Conservation (phyloP, 2,797 vertebrate genomes). For the Gastrophryne carolinensis region DNA sequence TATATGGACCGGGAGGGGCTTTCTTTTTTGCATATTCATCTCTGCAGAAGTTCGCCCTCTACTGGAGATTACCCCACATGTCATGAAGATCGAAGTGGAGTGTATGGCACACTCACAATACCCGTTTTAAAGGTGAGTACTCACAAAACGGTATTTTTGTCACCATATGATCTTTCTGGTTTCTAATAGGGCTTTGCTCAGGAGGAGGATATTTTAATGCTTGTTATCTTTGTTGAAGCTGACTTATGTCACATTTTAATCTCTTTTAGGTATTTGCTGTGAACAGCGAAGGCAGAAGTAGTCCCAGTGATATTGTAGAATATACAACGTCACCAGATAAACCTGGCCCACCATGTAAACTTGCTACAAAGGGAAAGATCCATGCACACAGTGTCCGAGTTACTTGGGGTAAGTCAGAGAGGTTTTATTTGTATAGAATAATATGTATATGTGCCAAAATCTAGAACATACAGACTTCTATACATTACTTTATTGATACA, state of each 20-base stretch:
- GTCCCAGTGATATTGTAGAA: conserved; percentile 71
- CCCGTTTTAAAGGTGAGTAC: too few relatives aligned
- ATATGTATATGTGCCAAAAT: too few relatives aligned
- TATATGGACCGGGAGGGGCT: too few relatives aligned
- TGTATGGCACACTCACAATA: too few relatives aligned
- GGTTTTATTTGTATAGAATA: too few relatives aligned
- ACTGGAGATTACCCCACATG: too few relatives aligned
- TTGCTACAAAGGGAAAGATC: conserved; percentile 65
- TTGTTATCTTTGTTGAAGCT: background rate
- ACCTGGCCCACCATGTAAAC: conserved; percentile 68
- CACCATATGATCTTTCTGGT: background rate
- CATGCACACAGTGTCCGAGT: conserved; percentile 68
- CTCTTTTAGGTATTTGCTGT: conserved; percentile 70
- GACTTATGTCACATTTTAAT: background rate
- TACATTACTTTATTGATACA: too few relatives aligned
- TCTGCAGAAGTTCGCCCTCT: too few relatives aligned
- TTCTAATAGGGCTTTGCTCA: background rate
- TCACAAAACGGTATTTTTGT: too few relatives aligned
- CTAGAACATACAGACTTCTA: too few relatives aligned
- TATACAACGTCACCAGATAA: conserved; percentile 72
- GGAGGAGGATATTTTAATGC: background rate
- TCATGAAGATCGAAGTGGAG: too few relatives aligned
- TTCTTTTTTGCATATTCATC: too few relatives aligned
- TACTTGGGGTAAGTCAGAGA: conserved; percentile 40
- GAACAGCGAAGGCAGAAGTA: conserved; percentile 73